Percentiles rank a stretch among this genome's conserved stretches.
Conservation (phyloP, 2,113 vertebrate genomes). For the Oreocharis arfaki region DNA sequence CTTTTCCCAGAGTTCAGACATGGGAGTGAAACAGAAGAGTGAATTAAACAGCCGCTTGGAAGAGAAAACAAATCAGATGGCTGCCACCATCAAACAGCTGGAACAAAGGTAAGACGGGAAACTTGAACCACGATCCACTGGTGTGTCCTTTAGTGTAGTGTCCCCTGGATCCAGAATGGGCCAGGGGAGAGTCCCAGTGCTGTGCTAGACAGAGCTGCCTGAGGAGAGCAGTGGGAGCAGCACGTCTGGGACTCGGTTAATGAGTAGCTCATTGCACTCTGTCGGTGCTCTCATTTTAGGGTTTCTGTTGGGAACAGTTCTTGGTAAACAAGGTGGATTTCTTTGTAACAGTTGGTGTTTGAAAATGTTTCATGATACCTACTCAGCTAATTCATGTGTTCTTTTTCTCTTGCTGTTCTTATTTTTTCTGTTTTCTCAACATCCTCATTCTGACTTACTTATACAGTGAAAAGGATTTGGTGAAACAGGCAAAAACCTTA, state of each 20-base stretch:
- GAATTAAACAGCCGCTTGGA: conserved; percentile 90
- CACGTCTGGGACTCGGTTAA: rapidly evolving
- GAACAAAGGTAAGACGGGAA: conserved; percentile 87
- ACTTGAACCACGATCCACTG: background rate
- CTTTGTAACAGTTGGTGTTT: background rate
- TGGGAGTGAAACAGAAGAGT: conserved; percentile 90
- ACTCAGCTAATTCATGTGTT: conserved; percentile 53
- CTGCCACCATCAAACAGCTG: conserved; percentile 90
- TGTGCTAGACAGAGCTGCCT: background rate
- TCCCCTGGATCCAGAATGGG: rapidly evolving
- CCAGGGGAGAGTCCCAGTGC: background rate
- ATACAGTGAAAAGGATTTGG: conserved; percentile 92
- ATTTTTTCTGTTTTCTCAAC: conserved; percentile 23
- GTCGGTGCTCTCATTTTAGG: background rate
- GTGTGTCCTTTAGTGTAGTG: background rate
- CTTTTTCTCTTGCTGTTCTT: conserved; percentile 63
- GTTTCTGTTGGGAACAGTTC: rapidly evolving
- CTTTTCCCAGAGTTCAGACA: conserved; percentile 80
- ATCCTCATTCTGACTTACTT: conserved; percentile 44
- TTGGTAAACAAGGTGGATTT: background rate
- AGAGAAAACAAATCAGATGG: conserved; percentile 97
- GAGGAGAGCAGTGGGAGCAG: background rate
- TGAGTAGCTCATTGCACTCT: rapidly evolving
- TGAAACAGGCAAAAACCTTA: conserved; percentile 96
- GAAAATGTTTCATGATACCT: background rate